Evolutionary conservation across 2,113 vertebrate genomes (phyloP).

Genomic region (Melanerpes aurifrons): DNA sequence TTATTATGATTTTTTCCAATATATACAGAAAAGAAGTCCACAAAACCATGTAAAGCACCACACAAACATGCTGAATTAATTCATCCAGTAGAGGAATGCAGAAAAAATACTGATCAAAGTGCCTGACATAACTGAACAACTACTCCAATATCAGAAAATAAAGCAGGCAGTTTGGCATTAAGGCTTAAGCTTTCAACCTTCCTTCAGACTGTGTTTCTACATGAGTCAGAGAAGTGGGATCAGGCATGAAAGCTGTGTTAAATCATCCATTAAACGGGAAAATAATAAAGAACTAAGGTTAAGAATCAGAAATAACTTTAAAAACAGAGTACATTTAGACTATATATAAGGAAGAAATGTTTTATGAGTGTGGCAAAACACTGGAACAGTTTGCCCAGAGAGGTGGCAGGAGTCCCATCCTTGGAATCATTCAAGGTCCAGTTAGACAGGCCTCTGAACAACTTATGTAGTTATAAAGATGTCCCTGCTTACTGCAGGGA

Average conservation of each 20-base stretch:
- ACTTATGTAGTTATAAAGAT: not conserved
- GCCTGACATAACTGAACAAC: rapidly evolving
- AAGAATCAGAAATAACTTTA: conserved; percentile 20
- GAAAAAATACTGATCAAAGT: not conserved
- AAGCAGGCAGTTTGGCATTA: not conserved
- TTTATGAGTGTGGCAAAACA: not conserved
- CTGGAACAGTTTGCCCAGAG: not conserved
- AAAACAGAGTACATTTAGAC: not conserved
- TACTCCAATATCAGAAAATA: not conserved
- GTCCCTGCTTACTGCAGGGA: too few species aligned
- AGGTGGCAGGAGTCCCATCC: not conserved
- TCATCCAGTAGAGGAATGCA: not conserved
- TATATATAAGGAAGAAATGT: not conserved
- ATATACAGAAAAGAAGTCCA: not conserved
- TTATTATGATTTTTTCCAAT: not conserved
- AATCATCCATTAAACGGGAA: not conserved
- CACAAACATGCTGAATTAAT: not conserved
- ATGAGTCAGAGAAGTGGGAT: not conserved
- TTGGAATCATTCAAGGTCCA: not conserved
- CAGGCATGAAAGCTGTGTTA: not conserved
- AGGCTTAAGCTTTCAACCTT: not conserved
- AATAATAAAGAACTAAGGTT: conserved; percentile 15
- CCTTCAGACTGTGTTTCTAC: not conserved
- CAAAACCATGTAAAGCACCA: not conserved
- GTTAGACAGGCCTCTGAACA: not conserved